Evolutionary conservation across 2,113 vertebrate species (phyloP).

Genomic region (Nycticorax nycticorax): DNA sequence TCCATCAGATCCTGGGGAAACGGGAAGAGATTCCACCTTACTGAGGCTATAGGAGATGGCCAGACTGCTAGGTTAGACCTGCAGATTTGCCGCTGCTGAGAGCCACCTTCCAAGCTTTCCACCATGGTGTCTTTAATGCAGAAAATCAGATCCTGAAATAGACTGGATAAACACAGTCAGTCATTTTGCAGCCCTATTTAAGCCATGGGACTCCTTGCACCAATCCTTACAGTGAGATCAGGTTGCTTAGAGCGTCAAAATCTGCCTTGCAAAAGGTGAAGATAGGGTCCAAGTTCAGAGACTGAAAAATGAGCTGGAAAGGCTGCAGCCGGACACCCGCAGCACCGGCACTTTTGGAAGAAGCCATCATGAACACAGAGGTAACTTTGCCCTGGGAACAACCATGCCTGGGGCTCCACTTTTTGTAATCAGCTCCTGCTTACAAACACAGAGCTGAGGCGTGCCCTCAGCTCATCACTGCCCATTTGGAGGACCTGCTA

Average conservation of each 20-base stretch:
- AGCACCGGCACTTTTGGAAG: background rate
- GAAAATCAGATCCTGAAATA: background rate
- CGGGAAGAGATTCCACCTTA: background rate
- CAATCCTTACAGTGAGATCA: background rate
- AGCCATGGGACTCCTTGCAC: background rate
- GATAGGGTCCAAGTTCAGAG: background rate
- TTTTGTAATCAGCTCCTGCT: background rate
- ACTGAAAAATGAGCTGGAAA: background rate
- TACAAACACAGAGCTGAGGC: background rate
- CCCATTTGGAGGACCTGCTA: background rate
- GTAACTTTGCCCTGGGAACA: background rate
- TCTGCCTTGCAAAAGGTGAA: background rate
- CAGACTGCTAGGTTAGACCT: background rate
- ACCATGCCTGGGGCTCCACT: rapidly evolving
- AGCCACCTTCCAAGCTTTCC: background rate
- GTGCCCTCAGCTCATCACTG: background rate
- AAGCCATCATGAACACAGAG: background rate
- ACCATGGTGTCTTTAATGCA: background rate
- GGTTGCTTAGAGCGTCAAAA: background rate
- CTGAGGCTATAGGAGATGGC: rapidly evolving
- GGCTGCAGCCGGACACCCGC: background rate
- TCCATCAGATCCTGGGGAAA: background rate
- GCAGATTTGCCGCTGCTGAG: background rate
- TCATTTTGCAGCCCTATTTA: background rate
- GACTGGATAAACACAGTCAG: background rate